Conservation (phyloP, 2,888 invertebrate species). For the Hermaeophaga mercurialis region DNA sequence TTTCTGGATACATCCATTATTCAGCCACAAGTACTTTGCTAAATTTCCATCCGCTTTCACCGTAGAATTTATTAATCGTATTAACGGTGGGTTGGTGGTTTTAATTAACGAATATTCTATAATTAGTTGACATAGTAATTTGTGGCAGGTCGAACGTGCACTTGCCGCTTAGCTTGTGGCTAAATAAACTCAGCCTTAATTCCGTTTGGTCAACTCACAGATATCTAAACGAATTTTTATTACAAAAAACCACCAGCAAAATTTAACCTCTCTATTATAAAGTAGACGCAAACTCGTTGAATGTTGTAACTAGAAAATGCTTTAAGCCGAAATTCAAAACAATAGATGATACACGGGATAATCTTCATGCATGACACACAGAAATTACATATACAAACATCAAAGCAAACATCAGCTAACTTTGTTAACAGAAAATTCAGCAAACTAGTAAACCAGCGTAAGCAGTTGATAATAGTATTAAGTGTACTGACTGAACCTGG, state of each 20-base stretch:
- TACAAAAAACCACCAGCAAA: no score
- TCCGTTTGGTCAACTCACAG: not conserved
- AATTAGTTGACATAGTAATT: conserved; percentile 43
- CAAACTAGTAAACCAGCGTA: conserved; percentile 41
- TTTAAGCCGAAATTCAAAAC: conserved; percentile 21
- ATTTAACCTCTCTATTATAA: no score
- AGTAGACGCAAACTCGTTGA: no score
- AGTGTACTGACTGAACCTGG: conserved; percentile 24
- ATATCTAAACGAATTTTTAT: no score
- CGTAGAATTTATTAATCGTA: conserved; percentile 44
- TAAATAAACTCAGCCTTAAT: conserved; percentile 19
- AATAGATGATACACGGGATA: conserved; percentile 35
- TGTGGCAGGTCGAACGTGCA: conserved; percentile 28
- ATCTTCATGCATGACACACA: conserved; percentile 31
- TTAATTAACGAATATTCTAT: conserved; percentile 49
- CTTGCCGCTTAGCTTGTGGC: conserved; percentile 22
- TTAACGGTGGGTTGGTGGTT: conserved; percentile 42
- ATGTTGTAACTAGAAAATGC: no score
- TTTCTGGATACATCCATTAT: not conserved
- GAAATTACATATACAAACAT: conserved; percentile 35
- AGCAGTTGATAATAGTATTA: conserved; percentile 44
- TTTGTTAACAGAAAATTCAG: conserved; percentile 42
- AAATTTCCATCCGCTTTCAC: conserved; percentile 8
- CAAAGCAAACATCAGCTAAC: conserved; percentile 38
- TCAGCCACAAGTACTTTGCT: conserved; percentile 9